Base-by-base conservation (phyloP, 2,888 invertebrate genomes). In the Pristionchus entomophagus region DNA sequence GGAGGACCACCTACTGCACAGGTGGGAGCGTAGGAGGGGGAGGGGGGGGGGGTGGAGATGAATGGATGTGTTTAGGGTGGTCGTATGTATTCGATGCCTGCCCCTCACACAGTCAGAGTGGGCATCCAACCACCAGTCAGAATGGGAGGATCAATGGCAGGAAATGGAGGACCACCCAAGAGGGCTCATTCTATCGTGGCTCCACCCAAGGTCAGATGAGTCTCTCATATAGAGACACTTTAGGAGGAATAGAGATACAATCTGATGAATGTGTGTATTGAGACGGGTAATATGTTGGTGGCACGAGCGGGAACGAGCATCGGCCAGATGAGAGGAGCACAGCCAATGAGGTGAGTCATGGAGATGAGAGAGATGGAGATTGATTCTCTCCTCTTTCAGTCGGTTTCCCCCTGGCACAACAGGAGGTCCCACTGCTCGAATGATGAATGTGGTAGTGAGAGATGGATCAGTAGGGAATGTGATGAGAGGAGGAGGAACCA, bases 371-470 rank as follows among this genome's bases (percentile, higher is more conserved):
- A 35, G 65, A 62, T 62, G 62, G 38, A 65, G 65, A 35, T 35
- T 65, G 38, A 65, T 65, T 73, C 22, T 12, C 41, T 12, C 10
- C 8, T 4, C 6, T 3, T 73, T 73, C 41, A 73, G 69, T 73
- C 69, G 69, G 2, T 73, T 73, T 41, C 69, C 38, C 1, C 4
- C 6, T 41, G 41, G 41, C 22, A n/a, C 69, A 26, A n/a, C 69
- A 26, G n/a, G 41, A 41, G 69, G 10, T 22, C 35, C 69, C 41
- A 38, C 35, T 22, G 22, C 69, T 41, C 69, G 78, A 51, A 51
- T 77, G 65, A 65, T 65, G 77, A 77, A 77, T 77, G 77, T 78
- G 3, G 49, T 78, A n/a, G 78, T 78, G 51, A 78, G 78, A 78
- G 78, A 78, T 29, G 19, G 22, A 29, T 4, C 49, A 3, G n/a